Evolutionary conservation across 2,888 invertebrate genomes (phyloP).

Genomic region (Sphaerophoria taeniata): DNA sequence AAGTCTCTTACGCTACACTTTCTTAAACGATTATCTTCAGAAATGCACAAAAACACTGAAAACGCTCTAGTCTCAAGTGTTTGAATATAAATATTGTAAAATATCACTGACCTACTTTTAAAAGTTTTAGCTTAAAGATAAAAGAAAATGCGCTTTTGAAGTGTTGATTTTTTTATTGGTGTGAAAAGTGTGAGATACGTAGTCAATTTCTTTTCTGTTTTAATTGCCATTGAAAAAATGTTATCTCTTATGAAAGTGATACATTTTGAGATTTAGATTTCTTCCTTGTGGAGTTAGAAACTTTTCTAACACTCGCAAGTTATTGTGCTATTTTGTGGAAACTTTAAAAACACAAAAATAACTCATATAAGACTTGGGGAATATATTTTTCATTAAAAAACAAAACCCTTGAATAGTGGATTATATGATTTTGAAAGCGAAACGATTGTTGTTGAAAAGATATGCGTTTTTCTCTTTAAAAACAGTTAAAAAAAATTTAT

Average conservation of each 20-base stretch:
- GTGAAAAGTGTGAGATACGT: neutral
- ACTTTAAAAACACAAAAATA: neutral
- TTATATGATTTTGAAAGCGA: conserved; percentile 7
- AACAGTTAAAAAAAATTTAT: too few relatives aligned
- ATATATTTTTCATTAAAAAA: conserved; percentile 13
- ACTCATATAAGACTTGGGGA: conserved; percentile 7
- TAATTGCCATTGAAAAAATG: neutral
- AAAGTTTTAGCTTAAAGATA: conserved; percentile 2
- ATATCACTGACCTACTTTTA: conserved; percentile 21
- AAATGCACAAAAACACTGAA: neutral
- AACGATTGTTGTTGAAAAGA: neutral
- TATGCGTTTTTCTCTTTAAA: too few relatives aligned
- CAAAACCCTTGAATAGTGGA: conserved; percentile 17
- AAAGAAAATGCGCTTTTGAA: neutral
- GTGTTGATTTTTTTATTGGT: neutral
- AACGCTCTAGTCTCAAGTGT: neutral
- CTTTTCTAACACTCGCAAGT: neutral
- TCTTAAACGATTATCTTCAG: neutral
- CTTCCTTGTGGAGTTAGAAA: neutral
- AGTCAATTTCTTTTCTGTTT: neutral
- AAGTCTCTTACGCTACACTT: neutral
- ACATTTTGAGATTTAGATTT: neutral
- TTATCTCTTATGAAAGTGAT: conserved; percentile 7
- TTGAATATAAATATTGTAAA: neutral
- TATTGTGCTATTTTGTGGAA: conserved; percentile 6